Evolutionary conservation across 2,113 vertebrate genomes (phyloP).

Genomic region (Ceratotherium simum): DNA sequence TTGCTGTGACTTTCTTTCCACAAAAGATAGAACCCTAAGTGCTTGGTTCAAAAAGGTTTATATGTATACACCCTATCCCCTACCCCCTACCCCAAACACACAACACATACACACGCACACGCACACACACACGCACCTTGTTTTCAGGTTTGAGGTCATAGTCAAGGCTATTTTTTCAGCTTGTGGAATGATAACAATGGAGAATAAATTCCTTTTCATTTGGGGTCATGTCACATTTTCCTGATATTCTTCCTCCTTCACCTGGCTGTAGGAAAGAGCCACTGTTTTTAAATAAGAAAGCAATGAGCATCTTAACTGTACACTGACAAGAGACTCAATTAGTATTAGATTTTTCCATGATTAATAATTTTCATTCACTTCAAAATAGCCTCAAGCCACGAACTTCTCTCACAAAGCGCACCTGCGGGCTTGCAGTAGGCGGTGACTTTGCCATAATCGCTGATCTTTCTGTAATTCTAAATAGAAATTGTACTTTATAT

Average conservation of each 20-base stretch:
- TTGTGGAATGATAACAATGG: not conserved
- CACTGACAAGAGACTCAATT: constrained; percentile 57
- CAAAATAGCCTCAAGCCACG: constrained; percentile 4
- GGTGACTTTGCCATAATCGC: constrained; percentile 27
- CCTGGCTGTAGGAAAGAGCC: not conserved
- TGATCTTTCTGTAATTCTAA: constrained; percentile 53
- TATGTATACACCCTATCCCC: not conserved
- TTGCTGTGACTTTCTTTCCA: not conserved
- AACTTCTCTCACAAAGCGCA: constrained; percentile 12
- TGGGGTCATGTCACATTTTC: not conserved
- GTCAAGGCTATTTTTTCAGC: not conserved
- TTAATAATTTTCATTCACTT: constrained; percentile 54
- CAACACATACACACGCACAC: not conserved
- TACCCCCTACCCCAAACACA: not conserved
- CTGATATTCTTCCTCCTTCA: not conserved
- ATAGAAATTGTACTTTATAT: constrained; percentile 42
- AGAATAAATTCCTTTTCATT: constrained; percentile 38
- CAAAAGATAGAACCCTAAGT: constrained; percentile 1
- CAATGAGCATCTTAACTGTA: not conserved
- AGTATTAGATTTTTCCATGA: constrained; percentile 56
- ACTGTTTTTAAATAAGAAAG: constrained; percentile 33
- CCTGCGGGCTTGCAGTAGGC: constrained; percentile 3
- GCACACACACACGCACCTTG: not conserved
- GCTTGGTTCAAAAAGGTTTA: not conserved
- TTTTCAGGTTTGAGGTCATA: not conserved